phyloP scores from a whole-genome alignment of 2,797 vertebrate genomes.

The Tympanoctomys barrerae region DNA sequence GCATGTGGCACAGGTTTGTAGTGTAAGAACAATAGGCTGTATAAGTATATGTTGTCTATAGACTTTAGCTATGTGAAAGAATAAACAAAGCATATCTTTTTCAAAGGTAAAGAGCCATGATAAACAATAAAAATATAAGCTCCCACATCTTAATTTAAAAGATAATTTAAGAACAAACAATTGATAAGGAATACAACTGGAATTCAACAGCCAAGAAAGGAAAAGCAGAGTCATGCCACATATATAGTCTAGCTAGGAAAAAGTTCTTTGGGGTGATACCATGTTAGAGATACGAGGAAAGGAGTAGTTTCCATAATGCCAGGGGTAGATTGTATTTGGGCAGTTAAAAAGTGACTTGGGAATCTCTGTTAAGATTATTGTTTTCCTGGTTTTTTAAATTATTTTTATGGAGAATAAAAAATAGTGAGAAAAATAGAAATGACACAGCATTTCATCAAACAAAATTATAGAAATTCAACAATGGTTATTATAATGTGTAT shows the following conservation, averaged over 20 bases:
- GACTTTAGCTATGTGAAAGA: neutral
- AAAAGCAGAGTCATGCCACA: neutral
- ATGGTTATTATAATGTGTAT: no score
- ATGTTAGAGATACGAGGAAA: neutral
- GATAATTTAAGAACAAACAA: neutral
- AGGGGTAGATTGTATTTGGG: neutral
- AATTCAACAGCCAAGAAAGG: neutral
- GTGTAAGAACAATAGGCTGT: neutral
- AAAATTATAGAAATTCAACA: no score
- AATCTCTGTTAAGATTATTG: neutral
- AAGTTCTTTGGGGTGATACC: neutral
- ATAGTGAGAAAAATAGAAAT: no score
- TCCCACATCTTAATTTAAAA: slow-evolving; percentile 39
- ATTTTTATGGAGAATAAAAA: no score
- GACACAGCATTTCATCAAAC: no score
- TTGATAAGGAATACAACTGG: neutral
- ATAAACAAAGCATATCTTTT: neutral
- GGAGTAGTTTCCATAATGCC: neutral
- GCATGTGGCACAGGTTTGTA: no score
- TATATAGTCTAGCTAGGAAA: neutral
- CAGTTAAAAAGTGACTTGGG: neutral
- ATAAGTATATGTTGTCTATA: neutral
- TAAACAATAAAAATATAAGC: neutral
- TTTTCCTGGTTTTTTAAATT: no score
- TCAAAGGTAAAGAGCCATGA: no score